Percentiles rank a stretch among this genome's conserved stretches.
Evolutionary conservation across 1,140 invertebrate genomes (phyloP).

Genomic region (Andricus grossulariae): DNA sequence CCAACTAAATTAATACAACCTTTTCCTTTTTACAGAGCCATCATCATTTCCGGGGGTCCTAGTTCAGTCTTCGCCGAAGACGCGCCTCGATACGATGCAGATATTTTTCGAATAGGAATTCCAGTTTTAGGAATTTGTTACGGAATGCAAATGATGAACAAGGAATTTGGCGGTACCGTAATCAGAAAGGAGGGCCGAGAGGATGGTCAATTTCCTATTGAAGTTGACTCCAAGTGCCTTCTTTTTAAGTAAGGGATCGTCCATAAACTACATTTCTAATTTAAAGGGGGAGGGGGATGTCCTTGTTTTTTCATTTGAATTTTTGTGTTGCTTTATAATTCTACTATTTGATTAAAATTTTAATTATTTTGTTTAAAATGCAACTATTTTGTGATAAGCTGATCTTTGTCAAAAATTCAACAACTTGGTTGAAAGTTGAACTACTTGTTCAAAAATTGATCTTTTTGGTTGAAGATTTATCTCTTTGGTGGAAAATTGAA

Average conservation of each 20-base stretch:
- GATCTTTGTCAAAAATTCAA: no score
- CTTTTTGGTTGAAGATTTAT: no score
- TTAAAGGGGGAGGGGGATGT: neutral
- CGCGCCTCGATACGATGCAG: conserved; percentile 94
- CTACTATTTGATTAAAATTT: no score
- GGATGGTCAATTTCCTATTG: conserved; percentile 95
- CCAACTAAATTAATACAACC: neutral
- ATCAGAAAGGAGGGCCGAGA: conserved; percentile 90
- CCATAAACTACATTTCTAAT: neutral
- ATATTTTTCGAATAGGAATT: conserved; percentile 96
- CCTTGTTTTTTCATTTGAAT: no score
- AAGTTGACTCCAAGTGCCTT: conserved; percentile 91
- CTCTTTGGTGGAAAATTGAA: no score
- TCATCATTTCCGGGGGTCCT: conserved; percentile 98
- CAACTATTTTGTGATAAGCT: no score
- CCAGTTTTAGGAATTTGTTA: conserved; percentile 99
- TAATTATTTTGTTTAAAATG: no score
- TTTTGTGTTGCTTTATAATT: no score
- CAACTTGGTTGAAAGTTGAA: no score
- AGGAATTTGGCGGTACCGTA: conserved; percentile 97
- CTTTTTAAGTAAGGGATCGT: conserved; percentile 91
- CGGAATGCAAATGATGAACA: conserved; percentile 99
- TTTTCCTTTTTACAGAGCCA: conserved; percentile 80
- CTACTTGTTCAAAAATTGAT: no score
- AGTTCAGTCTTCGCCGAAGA: conserved; percentile 97